Conservation (phyloP, 2,113 vertebrate genomes). For the Microtus richardsoni region DNA sequence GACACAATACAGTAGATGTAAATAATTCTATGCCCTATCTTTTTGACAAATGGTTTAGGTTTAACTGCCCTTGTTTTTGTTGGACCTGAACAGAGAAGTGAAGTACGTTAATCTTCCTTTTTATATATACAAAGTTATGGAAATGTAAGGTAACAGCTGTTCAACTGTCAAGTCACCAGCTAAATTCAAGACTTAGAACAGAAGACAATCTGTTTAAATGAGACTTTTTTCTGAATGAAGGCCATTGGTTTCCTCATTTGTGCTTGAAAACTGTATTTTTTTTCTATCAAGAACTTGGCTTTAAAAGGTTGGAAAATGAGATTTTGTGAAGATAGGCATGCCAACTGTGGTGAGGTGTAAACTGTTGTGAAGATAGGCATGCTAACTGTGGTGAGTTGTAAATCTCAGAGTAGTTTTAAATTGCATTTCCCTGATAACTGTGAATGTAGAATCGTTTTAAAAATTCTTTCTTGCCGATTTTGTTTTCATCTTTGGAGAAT, state of each 20-base stretch:
- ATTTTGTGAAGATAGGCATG: not conserved
- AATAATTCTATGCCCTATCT: constrained; percentile 55
- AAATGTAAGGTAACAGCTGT: constrained; percentile 79
- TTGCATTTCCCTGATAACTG: not conserved
- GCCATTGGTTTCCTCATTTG: constrained; percentile 25
- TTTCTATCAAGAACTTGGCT: not conserved
- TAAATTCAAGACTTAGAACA: constrained; percentile 71
- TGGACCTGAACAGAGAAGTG: constrained; percentile 67
- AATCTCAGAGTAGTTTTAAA: not conserved
- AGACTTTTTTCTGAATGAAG: constrained; percentile 60
- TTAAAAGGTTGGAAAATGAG: not conserved
- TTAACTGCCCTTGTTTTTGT: constrained; percentile 77
- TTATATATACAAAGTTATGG: constrained; percentile 67
- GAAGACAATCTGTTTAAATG: constrained; percentile 71
- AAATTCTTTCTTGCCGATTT: not conserved
- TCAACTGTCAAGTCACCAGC: constrained; percentile 73
- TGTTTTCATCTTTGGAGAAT: not conserved
- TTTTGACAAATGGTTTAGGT: constrained; percentile 53
- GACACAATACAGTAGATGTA: not conserved
- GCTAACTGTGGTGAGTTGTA: too few species aligned
- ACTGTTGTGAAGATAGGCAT: not conserved
- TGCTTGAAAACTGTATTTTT: not conserved
- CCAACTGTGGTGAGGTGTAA: too few species aligned
- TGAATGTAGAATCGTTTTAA: not conserved
- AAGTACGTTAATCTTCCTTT: constrained; percentile 78